Base-by-base conservation (phyloP, 30 jellyfish, hydroid and myxozoan genomes). In the Hydra vulgaris region DNA sequence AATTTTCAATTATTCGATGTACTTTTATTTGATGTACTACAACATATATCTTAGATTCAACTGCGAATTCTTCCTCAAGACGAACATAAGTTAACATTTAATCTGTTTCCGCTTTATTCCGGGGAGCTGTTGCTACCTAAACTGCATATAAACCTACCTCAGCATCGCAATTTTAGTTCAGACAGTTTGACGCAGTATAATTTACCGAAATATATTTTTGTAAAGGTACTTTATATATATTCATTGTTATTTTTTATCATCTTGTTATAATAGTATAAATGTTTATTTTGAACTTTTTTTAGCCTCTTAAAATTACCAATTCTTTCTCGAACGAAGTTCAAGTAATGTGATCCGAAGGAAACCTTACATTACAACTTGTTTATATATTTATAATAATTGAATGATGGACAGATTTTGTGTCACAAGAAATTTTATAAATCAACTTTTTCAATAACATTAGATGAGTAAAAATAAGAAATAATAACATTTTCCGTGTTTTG, bases 21-120 rank as follows among this genome's bases (percentile, higher is more conserved):
- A 12, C 61, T 40, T 40, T 40, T 40, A n/a, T n/a, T n/a, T n/a
- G n/a, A n/a, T n/a, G n/a, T 40, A 3, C 12, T 40, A 40, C 5
- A 40, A 40, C 5, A 5, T 40, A 3, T 3, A 3, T 16, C 72
- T 23, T 71, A 86, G 98, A 83, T 92, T 17, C 98, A 92, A 70
- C 84, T 92, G 77, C 95, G 98, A 18, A 80, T 92, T 72, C 72
- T 92, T 21, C 98, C 98, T 25, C 87, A 81, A 52, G 96, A 88
- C 27, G 78, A 77, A n/a, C 96, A 92, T 70, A 55, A 66, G 21
- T 81, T 92, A 23, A 61, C 76, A 56, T 92, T 85, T 81, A 83
- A 80, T 61, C 83, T 92, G 95, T 86, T 71, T 76, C 98, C 98
- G 21, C 74, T 87, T 0, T 17, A 19, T 7, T 73, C 95, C 67